A percentile compares a stretch with the other conserved stretches of the same genome.
phyloP scores from a whole-genome alignment of 2,113 vertebrate genomes.

The Siniperca knerii region DNA sequence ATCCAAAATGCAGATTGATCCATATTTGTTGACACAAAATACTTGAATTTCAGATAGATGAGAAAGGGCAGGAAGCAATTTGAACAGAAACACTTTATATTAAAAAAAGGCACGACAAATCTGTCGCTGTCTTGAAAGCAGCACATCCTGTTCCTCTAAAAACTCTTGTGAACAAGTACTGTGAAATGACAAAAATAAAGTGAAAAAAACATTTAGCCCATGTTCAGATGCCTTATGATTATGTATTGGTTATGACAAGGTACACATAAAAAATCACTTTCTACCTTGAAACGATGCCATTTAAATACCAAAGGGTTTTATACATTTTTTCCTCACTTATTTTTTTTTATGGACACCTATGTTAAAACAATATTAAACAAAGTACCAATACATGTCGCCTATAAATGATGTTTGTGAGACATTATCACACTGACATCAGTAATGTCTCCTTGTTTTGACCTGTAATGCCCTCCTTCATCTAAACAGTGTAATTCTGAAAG shows the following conservation, averaged over 20 bases:
- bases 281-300: conserved; percentile 9
- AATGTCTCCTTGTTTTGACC: neutral
- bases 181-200: conserved; percentile 39
- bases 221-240: conserved; percentile 23
- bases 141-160: conserved; percentile 2
- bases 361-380: conserved; percentile 10
- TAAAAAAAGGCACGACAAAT: conserved; percentile 31
- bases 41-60: conserved; percentile 6
- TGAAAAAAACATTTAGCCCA: conserved; percentile 11
- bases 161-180: conserved; percentile 10
- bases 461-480: neutral
- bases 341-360: neutral
- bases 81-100: conserved; percentile 36
- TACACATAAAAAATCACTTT: neutral
- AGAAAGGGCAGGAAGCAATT: conserved; percentile 22
- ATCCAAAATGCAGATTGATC: conserved; percentile 37
- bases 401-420: neutral
- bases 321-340: neutral
- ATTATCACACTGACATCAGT: neutral
- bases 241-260: conserved; percentile 23
- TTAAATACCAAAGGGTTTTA: conserved; percentile 24
- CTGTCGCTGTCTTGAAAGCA: neutral
- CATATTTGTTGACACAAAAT: conserved; percentile 27
- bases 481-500: neutral
- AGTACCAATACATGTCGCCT: neutral